A percentile compares a stretch with the other conserved stretches of the same genome.
phyloP scores from a whole-genome alignment of 2,888 invertebrate genomes.

The Hirtodrosophila trivittata region DNA sequence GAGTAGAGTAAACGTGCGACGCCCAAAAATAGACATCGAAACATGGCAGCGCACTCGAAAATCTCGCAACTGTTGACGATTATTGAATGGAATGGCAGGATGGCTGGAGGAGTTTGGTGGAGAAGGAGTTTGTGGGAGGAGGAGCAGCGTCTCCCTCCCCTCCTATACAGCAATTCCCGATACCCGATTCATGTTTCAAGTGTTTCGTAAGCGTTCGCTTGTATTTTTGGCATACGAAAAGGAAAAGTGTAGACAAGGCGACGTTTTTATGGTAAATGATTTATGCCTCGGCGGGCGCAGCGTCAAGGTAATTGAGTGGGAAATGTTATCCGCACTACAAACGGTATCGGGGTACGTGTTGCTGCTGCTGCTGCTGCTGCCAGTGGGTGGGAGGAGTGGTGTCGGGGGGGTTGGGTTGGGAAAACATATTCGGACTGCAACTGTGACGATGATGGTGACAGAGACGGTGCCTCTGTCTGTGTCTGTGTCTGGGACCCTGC shows the following conservation, averaged over 20 bases:
- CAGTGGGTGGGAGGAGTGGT: too few relatives aligned
- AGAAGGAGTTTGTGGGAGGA: constrained; percentile 1
- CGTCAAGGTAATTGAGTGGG: constrained; percentile 76
- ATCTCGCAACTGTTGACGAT: constrained; percentile 68
- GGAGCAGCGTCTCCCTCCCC: not conserved
- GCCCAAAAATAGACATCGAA: constrained; percentile 74
- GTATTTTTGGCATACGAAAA: constrained; percentile 74
- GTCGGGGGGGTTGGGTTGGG: not conserved
- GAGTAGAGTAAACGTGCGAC: constrained; percentile 73
- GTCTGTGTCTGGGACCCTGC: constrained; percentile 32
- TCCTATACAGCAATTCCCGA: constrained; percentile 22
- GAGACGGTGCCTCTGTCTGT: constrained; percentile 1
- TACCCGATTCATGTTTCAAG: constrained; percentile 61
- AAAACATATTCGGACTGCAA: constrained; percentile 5
- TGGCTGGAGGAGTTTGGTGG: not conserved
- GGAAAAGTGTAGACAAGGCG: constrained; percentile 76
- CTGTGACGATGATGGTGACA: constrained; percentile 5
- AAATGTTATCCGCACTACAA: constrained; percentile 61
- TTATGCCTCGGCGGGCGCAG: constrained; percentile 72
- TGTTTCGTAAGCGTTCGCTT: constrained; percentile 76
- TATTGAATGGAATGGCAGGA: constrained; percentile 58
- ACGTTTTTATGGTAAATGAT: constrained; percentile 77
- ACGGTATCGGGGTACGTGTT: not conserved
- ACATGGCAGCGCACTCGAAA: constrained; percentile 61
- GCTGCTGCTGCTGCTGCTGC: not conserved